Evolutionary conservation across 2,888 invertebrate genomes (phyloP).

Genomic region (Argyra leucocephala): DNA sequence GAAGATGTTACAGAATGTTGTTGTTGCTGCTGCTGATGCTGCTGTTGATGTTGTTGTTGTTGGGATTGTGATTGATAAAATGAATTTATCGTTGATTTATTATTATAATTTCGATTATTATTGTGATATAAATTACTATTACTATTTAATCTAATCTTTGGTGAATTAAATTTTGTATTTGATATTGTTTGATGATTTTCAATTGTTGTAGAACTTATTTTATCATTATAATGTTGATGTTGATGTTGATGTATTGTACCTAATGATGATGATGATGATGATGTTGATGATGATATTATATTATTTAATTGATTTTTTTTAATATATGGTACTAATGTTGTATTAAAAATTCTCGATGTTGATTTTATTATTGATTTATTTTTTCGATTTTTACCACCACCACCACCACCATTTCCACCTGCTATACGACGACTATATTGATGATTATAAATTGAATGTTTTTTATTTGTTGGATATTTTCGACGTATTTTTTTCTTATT

Average conservation of each 20-base stretch:
- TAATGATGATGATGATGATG: not conserved
- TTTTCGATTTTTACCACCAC: not conserved
- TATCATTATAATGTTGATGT: not conserved
- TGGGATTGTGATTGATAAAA: not conserved
- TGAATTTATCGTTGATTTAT: not conserved
- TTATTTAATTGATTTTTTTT: not conserved
- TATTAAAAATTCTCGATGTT: not conserved
- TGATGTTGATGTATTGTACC: not conserved
- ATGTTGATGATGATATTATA: not conserved
- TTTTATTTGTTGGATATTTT: not conserved
- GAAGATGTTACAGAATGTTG: no score
- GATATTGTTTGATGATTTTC: not conserved
- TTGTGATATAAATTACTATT: not conserved
- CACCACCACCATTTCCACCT: not conserved
- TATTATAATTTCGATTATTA: not conserved
- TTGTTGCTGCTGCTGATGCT: not conserved
- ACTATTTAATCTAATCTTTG: not conserved
- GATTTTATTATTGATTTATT: not conserved
- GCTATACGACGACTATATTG: not conserved
- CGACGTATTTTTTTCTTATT: not conserved
- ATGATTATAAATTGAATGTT: slow-evolving; percentile 3
- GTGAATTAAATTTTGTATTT: not conserved
- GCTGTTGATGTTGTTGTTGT: not conserved
- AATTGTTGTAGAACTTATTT: not conserved
- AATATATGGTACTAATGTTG: not conserved